These are phyloP conservation scores for Vespertilio murinus DNA, from an alignment of 2,797 vertebrate genomes.

Conservation along the genomic window DNA sequence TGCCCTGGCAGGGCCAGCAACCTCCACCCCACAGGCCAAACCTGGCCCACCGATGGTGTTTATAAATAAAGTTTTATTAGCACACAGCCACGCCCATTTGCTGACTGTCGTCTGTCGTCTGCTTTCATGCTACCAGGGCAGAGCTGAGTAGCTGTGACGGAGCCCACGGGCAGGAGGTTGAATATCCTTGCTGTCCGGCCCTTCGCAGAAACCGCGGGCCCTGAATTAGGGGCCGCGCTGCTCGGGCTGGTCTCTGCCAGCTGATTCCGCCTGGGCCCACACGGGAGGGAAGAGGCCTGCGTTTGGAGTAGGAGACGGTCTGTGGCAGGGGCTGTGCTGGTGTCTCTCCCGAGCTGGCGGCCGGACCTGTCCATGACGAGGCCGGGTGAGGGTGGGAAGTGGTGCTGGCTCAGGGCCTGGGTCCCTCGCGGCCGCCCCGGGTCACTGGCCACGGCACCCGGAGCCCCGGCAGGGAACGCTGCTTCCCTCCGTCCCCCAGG, in stretches of 20 bases:
- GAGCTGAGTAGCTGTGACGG: neutral
- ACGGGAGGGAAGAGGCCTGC: neutral
- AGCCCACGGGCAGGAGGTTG: neutral
- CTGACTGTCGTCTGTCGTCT: no score
- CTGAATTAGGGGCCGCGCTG: neutral
- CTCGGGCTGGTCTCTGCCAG: neutral
- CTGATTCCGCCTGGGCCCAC: neutral
- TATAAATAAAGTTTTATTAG: slow-evolving; percentile 39
- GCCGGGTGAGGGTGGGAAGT: neutral
- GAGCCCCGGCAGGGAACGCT: neutral
- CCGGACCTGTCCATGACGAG: neutral
- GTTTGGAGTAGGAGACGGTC: neutral
- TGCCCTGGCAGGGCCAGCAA: neutral
- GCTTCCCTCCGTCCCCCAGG: neutral
- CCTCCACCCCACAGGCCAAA: rapidly evolving
- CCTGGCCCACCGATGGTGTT: rapidly evolving
- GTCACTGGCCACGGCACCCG: neutral
- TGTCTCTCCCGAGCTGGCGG: neutral
- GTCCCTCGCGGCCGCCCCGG: neutral
- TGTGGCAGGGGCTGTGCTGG: no score
- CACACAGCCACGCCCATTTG: neutral
- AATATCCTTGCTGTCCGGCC: neutral
- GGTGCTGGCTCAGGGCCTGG: neutral
- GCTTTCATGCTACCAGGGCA: neutral
- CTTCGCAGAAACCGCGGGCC: neutral